Conservation (phyloP, 1,140 invertebrate species). For the Zaprionus gabonicus region DNA sequence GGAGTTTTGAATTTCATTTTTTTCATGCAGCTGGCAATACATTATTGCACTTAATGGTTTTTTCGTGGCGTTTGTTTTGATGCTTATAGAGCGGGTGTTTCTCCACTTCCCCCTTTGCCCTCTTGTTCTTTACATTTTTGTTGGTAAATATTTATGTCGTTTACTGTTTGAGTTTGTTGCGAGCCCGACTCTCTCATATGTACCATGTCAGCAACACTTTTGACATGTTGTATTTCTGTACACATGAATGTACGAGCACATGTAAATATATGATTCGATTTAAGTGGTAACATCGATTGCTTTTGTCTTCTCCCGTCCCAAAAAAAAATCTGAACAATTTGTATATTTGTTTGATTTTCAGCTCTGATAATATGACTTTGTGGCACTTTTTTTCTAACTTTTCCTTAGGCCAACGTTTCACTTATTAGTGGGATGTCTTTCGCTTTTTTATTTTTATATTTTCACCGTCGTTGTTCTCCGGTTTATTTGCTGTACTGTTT, state of each 20-base stretch:
- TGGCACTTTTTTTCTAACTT: too few species aligned
- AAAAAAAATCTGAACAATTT: too few species aligned
- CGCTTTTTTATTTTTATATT: background rate
- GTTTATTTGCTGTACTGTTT: background rate
- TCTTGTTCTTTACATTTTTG: conserved; percentile 36
- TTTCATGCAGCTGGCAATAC: conserved; percentile 29
- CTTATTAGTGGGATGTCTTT: too few species aligned
- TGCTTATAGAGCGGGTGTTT: background rate
- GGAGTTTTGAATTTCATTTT: conserved; percentile 26
- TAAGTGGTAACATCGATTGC: background rate
- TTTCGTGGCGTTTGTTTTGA: conserved; percentile 6
- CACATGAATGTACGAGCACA: conserved; percentile 17
- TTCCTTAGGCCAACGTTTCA: too few species aligned
- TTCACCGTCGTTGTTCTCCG: background rate
- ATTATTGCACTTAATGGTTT: conserved; percentile 37
- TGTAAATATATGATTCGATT: background rate
- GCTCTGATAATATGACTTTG: background rate
- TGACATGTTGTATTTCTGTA: conserved; percentile 50
- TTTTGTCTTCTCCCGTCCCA: background rate
- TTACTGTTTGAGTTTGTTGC: conserved; percentile 19
- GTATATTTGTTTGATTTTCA: background rate
- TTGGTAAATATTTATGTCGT: conserved; percentile 46
- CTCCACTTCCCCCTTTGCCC: background rate
- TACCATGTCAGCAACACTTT: conserved; percentile 71
- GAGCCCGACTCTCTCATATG: conserved; percentile 47